Base-by-base conservation (phyloP, 2,113 vertebrate genomes). In the Odocoileus virginianus region DNA sequence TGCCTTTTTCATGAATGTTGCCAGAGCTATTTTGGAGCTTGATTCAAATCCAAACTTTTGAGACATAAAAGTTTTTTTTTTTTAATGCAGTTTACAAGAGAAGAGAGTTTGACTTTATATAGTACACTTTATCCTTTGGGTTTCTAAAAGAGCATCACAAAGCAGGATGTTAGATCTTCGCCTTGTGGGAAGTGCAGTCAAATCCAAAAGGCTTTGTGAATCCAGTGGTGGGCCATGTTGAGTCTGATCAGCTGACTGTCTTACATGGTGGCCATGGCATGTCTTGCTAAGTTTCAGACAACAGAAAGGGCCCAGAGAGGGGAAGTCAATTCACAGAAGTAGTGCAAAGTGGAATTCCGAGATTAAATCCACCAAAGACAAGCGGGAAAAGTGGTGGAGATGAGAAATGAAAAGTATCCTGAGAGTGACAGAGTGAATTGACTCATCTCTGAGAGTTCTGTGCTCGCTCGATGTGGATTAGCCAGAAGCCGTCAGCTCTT, bases 11-110 rank as follows among this genome's bases (percentile, higher is more conserved):
- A 97, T 94, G 94, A 98, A 98, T 98, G 96, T 98, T 99, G 83
- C 97, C 97, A 98, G 97, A 98, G 95, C 91, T 98, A 98, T 98
- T 99, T 98, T 88, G 89, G 95, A 97, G 87, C 92, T 98, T 97
- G 97, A 98, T 98, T 98, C 98, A 98, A 97, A 71, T 96, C 89
- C 97, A 98, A 98, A 91, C 78, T 90, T 98, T 97, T 98, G 98
- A 98, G 98, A 98, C 98, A 97, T 60, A 98, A 98, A 98, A 96
- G 87, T 92, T 97, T 98, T 98, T 97, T 98, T 98, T 64, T 98
- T 96, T 97, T 98, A 98, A 97, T 87, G 12, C 88, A 93, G 90
- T 97, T 98, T 98, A 98, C 95, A 98, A 98, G 92, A 98, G 96
- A 98, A 98, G 89, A 95, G 78, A 97, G 95, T 97, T 98, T 97